Evolutionary conservation across 2,113 vertebrate genomes (phyloP).

Genomic region (Rhegmatorhina hoffmannsi): DNA sequence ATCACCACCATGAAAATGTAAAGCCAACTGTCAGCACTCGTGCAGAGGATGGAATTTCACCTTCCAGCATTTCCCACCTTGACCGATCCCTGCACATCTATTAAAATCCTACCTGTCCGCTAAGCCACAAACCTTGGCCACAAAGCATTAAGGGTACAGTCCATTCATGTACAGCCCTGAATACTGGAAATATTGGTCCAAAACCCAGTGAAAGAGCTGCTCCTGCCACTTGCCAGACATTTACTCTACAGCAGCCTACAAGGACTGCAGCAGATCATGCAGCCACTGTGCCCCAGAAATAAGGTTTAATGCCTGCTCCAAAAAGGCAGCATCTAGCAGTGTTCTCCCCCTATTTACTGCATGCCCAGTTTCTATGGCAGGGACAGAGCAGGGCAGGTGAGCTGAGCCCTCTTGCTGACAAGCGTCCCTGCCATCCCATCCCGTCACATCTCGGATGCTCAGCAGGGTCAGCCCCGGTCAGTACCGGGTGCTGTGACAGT

Average conservation of each 20-base stretch:
- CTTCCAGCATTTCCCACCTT: not conserved
- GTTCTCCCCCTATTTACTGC: not conserved
- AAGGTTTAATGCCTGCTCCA: not conserved
- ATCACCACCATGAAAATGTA: not conserved
- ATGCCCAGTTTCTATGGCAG: accelerated
- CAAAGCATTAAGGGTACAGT: not conserved
- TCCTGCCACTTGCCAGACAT: not conserved
- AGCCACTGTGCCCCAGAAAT: not conserved
- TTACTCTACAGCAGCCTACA: not conserved
- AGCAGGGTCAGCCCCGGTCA: too few relatives aligned
- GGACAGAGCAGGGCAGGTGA: accelerated
- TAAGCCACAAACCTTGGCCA: accelerated
- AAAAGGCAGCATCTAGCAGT: not conserved
- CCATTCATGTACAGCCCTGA: not conserved
- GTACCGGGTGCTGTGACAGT: too few relatives aligned
- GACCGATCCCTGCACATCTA: not conserved
- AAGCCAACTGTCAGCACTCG: not conserved
- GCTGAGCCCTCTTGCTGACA: not conserved
- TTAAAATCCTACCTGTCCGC: not conserved
- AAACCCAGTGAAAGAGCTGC: not conserved
- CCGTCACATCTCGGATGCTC: too few relatives aligned
- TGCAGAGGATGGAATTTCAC: not conserved
- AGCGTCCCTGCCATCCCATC: too few relatives aligned
- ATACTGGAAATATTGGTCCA: not conserved
- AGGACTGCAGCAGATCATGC: not conserved